Percentiles rank a stretch among this genome's conserved stretches.
Conservation (phyloP, 2,113 vertebrate genomes). For the Cryptotis parvus region DNA sequence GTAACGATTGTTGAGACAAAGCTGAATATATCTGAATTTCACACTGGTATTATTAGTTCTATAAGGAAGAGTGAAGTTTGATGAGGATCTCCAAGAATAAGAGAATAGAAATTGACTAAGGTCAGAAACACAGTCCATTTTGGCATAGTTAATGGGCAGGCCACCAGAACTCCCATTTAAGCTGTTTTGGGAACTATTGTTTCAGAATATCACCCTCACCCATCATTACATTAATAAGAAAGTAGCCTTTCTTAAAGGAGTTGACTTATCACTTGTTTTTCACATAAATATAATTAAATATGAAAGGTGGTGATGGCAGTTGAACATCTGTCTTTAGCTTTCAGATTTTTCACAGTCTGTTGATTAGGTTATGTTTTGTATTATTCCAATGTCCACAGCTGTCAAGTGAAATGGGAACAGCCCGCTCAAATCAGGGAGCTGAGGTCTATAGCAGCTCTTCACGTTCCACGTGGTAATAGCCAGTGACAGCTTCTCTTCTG, state of each 20-base stretch:
- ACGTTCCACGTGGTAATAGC: constrained; percentile 86
- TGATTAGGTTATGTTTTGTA: constrained; percentile 88
- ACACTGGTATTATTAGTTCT: not conserved
- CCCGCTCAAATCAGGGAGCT: constrained; percentile 72
- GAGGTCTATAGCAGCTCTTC: constrained; percentile 80
- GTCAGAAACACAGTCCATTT: not conserved
- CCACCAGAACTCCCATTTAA: not conserved
- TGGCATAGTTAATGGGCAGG: not conserved
- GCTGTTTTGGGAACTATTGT: not conserved
- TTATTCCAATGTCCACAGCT: constrained; percentile 91
- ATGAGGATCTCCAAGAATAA: not conserved
- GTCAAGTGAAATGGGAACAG: constrained; percentile 87
- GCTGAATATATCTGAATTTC: no score
- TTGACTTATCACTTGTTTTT: constrained; percentile 83
- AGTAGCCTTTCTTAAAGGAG: constrained; percentile 78
- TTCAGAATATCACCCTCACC: not conserved
- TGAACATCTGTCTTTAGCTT: constrained; percentile 90
- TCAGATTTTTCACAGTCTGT: constrained; percentile 89
- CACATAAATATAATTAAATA: constrained; percentile 88
- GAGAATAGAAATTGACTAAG: not conserved
- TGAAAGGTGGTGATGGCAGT: constrained; percentile 87
- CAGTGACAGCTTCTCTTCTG: constrained; percentile 87
- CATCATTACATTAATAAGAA: constrained; percentile 28
- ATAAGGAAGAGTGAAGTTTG: not conserved
- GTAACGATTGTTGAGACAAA: not conserved